Evolutionary conservation across 2,888 invertebrate genomes (phyloP).

Genomic region (Lasioglossum marginatum): DNA sequence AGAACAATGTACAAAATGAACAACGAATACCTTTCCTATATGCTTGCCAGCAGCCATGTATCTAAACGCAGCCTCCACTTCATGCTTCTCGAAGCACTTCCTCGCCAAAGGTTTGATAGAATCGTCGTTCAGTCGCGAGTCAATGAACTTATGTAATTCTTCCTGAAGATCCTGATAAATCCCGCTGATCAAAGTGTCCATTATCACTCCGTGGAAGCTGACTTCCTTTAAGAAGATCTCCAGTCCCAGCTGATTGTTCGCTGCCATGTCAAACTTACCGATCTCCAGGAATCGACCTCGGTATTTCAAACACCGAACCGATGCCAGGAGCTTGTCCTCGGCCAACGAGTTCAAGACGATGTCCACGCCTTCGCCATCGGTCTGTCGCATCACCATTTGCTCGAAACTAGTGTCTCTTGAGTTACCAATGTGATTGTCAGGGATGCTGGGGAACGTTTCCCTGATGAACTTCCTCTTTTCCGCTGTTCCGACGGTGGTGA

Average conservation of each 20-base stretch:
- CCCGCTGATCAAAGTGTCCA: slow-evolving; percentile 88
- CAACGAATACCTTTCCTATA: slow-evolving; percentile 89
- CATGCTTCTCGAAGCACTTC: slow-evolving; percentile 87
- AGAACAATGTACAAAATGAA: neutral
- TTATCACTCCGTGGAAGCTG: slow-evolving; percentile 91
- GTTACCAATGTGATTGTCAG: slow-evolving; percentile 91
- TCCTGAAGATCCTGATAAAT: accelerated
- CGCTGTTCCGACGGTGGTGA: slow-evolving; percentile 87
- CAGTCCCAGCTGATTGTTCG: slow-evolving; percentile 88
- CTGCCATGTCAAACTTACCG: slow-evolving; percentile 92
- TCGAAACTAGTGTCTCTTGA: slow-evolving; percentile 95
- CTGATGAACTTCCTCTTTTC: slow-evolving; percentile 87
- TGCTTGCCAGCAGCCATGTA: slow-evolving; percentile 90
- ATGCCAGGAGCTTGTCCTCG: slow-evolving; percentile 94
- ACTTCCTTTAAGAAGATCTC: slow-evolving; percentile 89
- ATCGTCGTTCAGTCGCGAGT: slow-evolving; percentile 81
- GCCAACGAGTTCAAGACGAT: slow-evolving; percentile 96
- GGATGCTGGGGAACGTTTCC: slow-evolving; percentile 86
- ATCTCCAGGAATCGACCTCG: slow-evolving; percentile 93
- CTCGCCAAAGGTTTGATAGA: slow-evolving; percentile 89
- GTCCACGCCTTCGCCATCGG: slow-evolving; percentile 95
- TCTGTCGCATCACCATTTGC: slow-evolving; percentile 91
- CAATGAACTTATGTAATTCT: accelerated
- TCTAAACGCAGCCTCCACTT: slow-evolving; percentile 90
- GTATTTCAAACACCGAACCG: slow-evolving; percentile 87